Evolutionary conservation across 2,888 invertebrate species (phyloP).

Genomic region (Meiosimyza platycephala): DNA sequence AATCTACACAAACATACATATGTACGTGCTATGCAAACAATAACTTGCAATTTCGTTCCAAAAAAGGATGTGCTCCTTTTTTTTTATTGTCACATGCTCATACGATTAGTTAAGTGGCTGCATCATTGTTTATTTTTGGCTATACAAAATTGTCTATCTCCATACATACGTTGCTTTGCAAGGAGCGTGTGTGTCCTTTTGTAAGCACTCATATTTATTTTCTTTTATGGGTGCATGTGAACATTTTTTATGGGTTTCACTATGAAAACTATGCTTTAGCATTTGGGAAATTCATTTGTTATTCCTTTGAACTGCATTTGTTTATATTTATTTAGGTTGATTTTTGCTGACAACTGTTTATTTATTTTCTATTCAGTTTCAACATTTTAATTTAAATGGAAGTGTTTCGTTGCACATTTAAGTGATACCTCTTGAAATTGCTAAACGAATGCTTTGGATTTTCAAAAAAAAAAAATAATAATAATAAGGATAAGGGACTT

Average conservation of each 20-base stretch:
- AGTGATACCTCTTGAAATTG: too few species aligned
- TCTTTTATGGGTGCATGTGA: background rate
- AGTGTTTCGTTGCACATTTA: too few species aligned
- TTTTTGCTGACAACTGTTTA: too few species aligned
- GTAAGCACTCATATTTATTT: background rate
- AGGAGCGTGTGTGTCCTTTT: background rate
- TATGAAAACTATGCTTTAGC: too few species aligned
- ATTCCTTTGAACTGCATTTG: too few species aligned
- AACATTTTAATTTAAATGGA: too few species aligned
- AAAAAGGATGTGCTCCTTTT: background rate
- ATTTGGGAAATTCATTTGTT: too few species aligned
- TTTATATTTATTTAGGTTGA: too few species aligned
- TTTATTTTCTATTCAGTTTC: too few species aligned
- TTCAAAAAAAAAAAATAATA: too few species aligned
- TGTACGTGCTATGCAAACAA: background rate
- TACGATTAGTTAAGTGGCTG: slow-evolving; percentile 10
- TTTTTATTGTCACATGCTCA: background rate
- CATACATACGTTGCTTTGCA: background rate
- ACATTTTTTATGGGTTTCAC: background rate
- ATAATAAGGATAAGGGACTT: too few species aligned
- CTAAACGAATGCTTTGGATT: too few species aligned
- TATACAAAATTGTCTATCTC: background rate
- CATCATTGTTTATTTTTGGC: background rate
- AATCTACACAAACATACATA: background rate
- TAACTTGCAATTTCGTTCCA: background rate